Evolutionary conservation across 92 coral and sea anemone species (phyloP).

Genomic region (Desmophyllum pertusum): DNA sequence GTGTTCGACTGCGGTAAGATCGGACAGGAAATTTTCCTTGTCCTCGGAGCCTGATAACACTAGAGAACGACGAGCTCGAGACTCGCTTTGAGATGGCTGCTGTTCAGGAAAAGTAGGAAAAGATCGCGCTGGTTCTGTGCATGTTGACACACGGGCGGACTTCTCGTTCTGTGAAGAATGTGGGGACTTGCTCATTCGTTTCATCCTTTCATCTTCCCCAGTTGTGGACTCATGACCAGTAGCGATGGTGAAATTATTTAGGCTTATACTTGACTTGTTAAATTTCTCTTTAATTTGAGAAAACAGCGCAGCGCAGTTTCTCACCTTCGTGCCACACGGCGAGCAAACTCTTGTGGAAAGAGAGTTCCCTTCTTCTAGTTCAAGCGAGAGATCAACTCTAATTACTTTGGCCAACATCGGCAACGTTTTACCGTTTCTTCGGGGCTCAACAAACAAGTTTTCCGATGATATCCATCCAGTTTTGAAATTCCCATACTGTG

Average conservation of each 20-base stretch:
- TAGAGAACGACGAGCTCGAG: too few species aligned
- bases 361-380: not conserved
- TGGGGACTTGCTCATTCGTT: not conserved
- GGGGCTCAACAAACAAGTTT: too few species aligned
- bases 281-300: too few species aligned
- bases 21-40: not conserved
- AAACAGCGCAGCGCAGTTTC: not conserved
- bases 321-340: slow-evolving; percentile 3
- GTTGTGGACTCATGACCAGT: not conserved
- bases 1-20: too few species aligned
- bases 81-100: too few species aligned
- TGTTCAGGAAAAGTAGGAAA: too few species aligned
- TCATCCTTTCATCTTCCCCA: not conserved
- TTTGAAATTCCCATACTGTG: too few species aligned
- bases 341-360: not conserved
- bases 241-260: too few species aligned
- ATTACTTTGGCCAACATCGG: not conserved
- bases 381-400: not conserved
- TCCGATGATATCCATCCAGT: too few species aligned
- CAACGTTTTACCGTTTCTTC: too few species aligned
- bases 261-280: too few species aligned
- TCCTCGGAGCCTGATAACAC: not conserved
- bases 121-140: too few species aligned
- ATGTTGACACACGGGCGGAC: not conserved
- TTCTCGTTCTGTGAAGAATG: not conserved